Conservation (phyloP, 2,888 invertebrate genomes). For the Kuschelorhynchus macadamiae region DNA sequence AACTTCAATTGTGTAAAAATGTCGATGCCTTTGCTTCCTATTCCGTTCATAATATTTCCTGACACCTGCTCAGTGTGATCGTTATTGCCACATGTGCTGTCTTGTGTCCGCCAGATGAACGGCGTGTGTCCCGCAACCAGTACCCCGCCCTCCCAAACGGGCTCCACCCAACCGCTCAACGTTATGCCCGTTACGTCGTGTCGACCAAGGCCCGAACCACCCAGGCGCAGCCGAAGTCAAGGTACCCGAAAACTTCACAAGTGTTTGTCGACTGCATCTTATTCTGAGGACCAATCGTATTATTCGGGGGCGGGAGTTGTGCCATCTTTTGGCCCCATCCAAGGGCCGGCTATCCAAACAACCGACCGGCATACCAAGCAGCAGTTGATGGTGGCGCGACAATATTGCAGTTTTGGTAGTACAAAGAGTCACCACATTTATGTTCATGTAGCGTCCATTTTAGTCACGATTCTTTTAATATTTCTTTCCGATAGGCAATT, state of each 20-base stretch:
- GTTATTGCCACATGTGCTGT: slow-evolving; percentile 46
- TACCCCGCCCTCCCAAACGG: slow-evolving; percentile 66
- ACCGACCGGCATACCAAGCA: slow-evolving; percentile 70
- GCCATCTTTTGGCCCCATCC: slow-evolving; percentile 70
- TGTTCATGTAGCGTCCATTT: slow-evolving; percentile 7
- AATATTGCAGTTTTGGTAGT: slow-evolving; percentile 97
- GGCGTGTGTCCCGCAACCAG: slow-evolving; percentile 75
- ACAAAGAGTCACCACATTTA: slow-evolving; percentile 65
- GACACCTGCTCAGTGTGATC: slow-evolving; percentile 36
- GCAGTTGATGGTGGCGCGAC: slow-evolving; percentile 86
- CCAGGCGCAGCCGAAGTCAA: slow-evolving; percentile 89
- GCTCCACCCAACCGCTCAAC: slow-evolving; percentile 48
- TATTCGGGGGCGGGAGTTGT: slow-evolving; percentile 49
- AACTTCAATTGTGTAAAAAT: neutral
- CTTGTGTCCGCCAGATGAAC: slow-evolving; percentile 74
- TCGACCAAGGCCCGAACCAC: slow-evolving; percentile 73
- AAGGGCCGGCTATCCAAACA: slow-evolving; percentile 56
- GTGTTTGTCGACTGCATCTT: slow-evolving; percentile 91
- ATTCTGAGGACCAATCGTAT: slow-evolving; percentile 75
- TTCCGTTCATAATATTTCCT: neutral
- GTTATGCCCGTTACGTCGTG: slow-evolving; percentile 53
- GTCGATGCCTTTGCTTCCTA: too few relatives aligned
- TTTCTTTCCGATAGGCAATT: neutral
- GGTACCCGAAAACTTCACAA: slow-evolving; percentile 95
- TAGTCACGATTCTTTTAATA: neutral